Evolutionary conservation across 2,888 invertebrate genomes (phyloP), one percentile per base, ranked within the genome.

Genomic region (Cylindroiulus punctatus): DNA sequence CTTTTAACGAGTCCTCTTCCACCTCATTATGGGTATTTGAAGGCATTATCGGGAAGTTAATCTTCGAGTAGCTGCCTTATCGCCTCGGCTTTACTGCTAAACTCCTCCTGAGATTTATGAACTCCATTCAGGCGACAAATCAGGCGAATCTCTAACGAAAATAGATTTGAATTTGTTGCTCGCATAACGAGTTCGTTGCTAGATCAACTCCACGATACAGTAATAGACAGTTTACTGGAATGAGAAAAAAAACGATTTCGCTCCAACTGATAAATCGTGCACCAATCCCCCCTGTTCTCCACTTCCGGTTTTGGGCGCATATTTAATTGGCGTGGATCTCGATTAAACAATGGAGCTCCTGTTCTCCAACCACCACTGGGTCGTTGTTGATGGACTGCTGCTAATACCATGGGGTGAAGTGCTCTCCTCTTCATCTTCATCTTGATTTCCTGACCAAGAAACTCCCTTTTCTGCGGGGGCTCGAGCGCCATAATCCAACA

Each of bases 81-180:
- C 52, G 52, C 52, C 52, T 57, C 52, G 52, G 52, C n/a, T 57
- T 57, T 57, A 57, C 17, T n/a, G n/a, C n/a, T 2, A 57, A 57
- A 57, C 52, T 57, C 52, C 19, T 57, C 1, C 44, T 1, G 14
- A 57, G 52, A 57, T 57, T 57, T 57, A 57, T 57, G 52, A 57
- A 57, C 52, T 57, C 44, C 44, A 57, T 57, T 57, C 52, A 57
- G 52, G 52, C 52, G 52, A 57, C 52, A 57, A 57, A 57, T 57
- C 52, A 57, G 52, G 2, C 1, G 5, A 19, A 57, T n/a, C 52
- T 57, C n/a, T 57, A 57, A 57, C n/a, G 52, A 57, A 57, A 57
- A 57, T 57, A n/a, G 52, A 57, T 57, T 57, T 57, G 52, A 57
- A 57, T 57, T 57, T n/a, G 52, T 2, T 57, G 2, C 52, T 57